phyloP scores from a whole-genome alignment of 2,113 vertebrate genomes.

The Tichodroma muraria region DNA sequence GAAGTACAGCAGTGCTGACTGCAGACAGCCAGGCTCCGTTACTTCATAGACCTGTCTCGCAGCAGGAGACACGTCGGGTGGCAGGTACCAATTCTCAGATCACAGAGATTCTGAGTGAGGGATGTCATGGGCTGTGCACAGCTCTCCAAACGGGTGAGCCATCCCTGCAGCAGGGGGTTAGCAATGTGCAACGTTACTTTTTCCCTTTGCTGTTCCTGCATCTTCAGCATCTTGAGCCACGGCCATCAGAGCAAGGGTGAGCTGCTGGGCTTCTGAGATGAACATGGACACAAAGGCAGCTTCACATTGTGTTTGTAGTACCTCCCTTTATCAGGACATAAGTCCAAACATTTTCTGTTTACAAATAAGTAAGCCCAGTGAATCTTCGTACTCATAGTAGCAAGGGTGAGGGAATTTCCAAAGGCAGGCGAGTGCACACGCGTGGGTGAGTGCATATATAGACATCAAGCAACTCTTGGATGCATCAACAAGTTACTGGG shows the following conservation, averaged over 20 bases:
- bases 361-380: not conserved
- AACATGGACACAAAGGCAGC: conserved; percentile 70
- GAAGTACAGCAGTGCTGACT: not conserved
- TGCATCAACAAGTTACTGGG: not conserved
- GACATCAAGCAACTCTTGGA: not conserved
- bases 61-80: conserved; percentile 65
- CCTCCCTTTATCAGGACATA: conserved; percentile 63
- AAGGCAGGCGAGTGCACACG: not conserved
- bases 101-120: conserved; percentile 73
- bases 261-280: conserved; percentile 76
- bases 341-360: conserved; percentile 72
- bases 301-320: conserved; percentile 63
- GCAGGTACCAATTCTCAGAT: conserved; percentile 79
- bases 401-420: not conserved
- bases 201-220: conserved; percentile 59
- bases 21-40: conserved; percentile 8
- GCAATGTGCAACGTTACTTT: conserved; percentile 62
- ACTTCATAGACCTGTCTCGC: conserved; percentile 77
- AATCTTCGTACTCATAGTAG: not conserved
- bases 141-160: conserved; percentile 70
- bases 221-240: conserved; percentile 64
- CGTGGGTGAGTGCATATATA: not conserved
- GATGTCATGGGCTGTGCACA: conserved; percentile 56
- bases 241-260: conserved; percentile 70
- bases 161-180: conserved; percentile 25